phyloP scores from a whole-genome alignment of 1,140 invertebrate species.

The Polyergus mexicanus region DNA sequence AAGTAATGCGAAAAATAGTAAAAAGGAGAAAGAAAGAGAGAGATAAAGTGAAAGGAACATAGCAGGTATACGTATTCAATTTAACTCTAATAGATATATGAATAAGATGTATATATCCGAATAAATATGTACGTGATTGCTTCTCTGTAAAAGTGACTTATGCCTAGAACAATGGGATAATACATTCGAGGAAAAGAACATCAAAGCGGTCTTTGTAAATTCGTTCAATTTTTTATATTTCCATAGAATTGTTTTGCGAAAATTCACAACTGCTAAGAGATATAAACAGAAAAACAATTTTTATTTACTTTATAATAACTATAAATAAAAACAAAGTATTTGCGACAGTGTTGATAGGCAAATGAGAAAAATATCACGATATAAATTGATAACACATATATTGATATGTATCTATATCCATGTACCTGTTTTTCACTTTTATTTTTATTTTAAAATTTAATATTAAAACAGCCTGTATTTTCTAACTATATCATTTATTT shows the following conservation, averaged over 20 bases:
- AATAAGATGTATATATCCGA: constrained; percentile 68
- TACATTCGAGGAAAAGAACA: constrained; percentile 23
- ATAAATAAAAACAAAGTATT: background rate
- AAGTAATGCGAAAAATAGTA: constrained; percentile 7
- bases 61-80: constrained; percentile 66
- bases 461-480: background rate
- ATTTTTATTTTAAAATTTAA: background rate
- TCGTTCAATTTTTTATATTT: constrained; percentile 56
- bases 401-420: no score
- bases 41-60: constrained; percentile 24
- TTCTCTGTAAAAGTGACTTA: constrained; percentile 64
- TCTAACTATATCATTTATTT: background rate
- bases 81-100: constrained; percentile 67
- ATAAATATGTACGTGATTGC: constrained; percentile 64
- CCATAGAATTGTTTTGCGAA: constrained; percentile 38
- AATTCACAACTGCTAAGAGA: constrained; percentile 26
- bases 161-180: constrained; percentile 45
- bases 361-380: background rate
- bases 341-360: background rate
- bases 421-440: background rate
- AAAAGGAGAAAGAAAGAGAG: background rate
- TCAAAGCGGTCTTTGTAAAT: constrained; percentile 64
- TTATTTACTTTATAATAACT: no score
- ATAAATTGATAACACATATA: background rate
- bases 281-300: background rate